Evolutionary conservation across 2,888 invertebrate genomes (phyloP), one percentile per base, ranked within the genome.

Genomic region (Steinernema hermaphroditum): DNA sequence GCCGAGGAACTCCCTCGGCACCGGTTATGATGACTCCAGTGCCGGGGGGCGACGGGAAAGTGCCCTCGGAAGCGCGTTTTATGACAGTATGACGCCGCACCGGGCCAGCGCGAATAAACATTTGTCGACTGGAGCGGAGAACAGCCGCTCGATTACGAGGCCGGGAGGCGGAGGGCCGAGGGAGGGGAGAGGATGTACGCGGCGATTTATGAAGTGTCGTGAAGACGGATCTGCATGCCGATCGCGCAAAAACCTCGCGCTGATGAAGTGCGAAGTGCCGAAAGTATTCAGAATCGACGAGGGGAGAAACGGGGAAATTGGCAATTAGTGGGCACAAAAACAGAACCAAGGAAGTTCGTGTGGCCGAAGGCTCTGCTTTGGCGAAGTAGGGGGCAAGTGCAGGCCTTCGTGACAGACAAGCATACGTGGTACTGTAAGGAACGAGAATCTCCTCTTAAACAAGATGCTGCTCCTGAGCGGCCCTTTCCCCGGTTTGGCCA

Each of bases 111-210:
- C 62, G 62, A 62, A 62, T 62, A 62, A 62, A 62, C 62, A 62
- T 62, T 62, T 62, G 62, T 62, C 62, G 62, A 62, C 27, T 32
- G 34, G 32, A 19, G 29, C 32, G 32, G 62, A 62, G 62, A 62
- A 62, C 62, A 62, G 62, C 62, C 62, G 62, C 62, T 29, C 62
- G 62, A 62, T 62, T 62, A 62, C 62, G 62, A 62, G 27, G 62
- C 62, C 32, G 62, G 32, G 34, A 12, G 62, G 62, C 37, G 37
- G 27, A 62, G 62, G 16, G 27, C 16, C 62, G 32, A 27, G 62
- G 12, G 19, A 32, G 27, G 62, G 19, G 62, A 62, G 32, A 62
- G 32, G 62, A 27, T 62, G 62, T 62, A 62, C 62, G 62, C 16
- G 32, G 29, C 29, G 34, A 62, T 62, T 62, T 62, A 62, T 62